A percentile compares a stretch with the other conserved stretches of the same genome.
Conservation (phyloP, 1,140 invertebrate species). For the Euwallacea fornicatus region DNA sequence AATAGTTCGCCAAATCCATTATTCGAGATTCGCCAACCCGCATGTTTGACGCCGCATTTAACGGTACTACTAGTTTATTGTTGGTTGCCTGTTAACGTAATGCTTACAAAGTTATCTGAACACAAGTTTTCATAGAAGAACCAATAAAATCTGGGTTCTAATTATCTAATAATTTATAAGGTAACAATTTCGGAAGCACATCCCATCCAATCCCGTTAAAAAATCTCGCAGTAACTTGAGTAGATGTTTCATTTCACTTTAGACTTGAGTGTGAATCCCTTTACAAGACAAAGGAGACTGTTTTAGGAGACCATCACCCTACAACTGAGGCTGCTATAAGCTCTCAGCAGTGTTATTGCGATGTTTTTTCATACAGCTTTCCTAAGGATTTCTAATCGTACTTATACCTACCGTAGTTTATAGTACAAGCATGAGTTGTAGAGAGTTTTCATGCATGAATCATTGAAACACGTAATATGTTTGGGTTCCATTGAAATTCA, state of each 20-base stretch:
- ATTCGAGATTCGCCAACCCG: too few species aligned
- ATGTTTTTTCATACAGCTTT: constrained; percentile 22
- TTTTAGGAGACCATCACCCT: not conserved
- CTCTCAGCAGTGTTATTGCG: constrained; percentile 16
- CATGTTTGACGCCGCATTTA: too few species aligned
- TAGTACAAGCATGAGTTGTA: not conserved
- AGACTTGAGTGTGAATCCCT: constrained; percentile 9
- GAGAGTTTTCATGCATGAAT: constrained; percentile 1
- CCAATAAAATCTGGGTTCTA: too few species aligned
- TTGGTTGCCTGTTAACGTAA: too few species aligned
- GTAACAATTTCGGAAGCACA: too few species aligned
- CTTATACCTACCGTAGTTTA: not conserved
- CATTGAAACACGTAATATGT: not conserved
- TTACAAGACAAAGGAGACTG: constrained; percentile 12
- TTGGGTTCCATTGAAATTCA: not conserved
- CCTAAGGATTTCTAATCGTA: constrained; percentile 5
- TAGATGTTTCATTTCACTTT: not conserved
- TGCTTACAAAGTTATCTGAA: too few species aligned
- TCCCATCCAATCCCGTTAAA: not conserved
- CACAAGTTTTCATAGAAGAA: too few species aligned
- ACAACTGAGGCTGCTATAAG: not conserved
- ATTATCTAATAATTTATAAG: too few species aligned
- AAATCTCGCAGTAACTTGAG: constrained; percentile 25
- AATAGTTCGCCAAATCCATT: too few species aligned
- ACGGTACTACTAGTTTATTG: too few species aligned